Evolutionary conservation across 2,888 invertebrate genomes (phyloP).

Genomic region (Lycophotia porphyrea): DNA sequence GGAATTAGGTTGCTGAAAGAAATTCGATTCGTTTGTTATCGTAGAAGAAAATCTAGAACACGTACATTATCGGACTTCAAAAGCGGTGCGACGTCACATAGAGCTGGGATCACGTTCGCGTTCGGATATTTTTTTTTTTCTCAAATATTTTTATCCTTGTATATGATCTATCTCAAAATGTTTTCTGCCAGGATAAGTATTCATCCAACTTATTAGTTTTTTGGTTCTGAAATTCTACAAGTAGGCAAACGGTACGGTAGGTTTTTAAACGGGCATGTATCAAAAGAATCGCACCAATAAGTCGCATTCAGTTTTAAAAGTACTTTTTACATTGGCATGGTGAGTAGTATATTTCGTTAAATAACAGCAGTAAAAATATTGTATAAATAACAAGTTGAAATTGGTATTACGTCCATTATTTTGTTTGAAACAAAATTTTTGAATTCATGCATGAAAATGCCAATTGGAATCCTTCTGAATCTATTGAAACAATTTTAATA

Average conservation of each 20-base stretch:
- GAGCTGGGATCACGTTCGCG: constrained; percentile 18
- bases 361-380: background rate
- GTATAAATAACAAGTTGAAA: background rate
- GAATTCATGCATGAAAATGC: background rate
- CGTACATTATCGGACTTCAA: constrained; percentile 62
- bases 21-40: constrained; percentile 54
- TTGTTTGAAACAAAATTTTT: background rate
- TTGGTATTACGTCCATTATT: background rate
- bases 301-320: background rate
- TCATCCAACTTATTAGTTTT: background rate
- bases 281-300: background rate
- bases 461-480: constrained; percentile 13
- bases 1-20: constrained; percentile 51
- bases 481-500: constrained; percentile 14
- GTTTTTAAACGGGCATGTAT: background rate
- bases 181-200: background rate
- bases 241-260: too few relatives aligned
- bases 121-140: constrained; percentile 41
- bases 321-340: background rate
- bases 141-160: background rate
- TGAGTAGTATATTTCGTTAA: background rate
- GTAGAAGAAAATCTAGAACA: constrained; percentile 55
- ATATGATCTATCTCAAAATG: background rate
- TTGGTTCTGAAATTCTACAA: background rate
- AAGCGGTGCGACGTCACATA: constrained; percentile 26